Conservation (phyloP, 2,888 invertebrate genomes). For the Epistrophe grossulariae region DNA sequence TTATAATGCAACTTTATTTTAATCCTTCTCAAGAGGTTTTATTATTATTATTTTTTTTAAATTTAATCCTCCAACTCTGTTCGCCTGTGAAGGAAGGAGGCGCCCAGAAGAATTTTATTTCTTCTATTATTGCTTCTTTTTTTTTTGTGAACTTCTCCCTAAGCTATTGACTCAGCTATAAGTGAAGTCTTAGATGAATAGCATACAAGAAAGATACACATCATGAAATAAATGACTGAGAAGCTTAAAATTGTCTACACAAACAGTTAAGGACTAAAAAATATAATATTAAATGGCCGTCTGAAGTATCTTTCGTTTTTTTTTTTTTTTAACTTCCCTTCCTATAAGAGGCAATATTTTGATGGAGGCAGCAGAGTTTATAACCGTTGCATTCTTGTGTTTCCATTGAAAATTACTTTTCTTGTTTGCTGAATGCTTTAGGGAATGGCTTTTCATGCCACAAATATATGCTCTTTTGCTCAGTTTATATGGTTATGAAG, state of each 20-base stretch:
- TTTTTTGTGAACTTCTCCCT: slow-evolving; percentile 4
- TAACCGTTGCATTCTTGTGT: slow-evolving; percentile 45
- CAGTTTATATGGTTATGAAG: not conserved
- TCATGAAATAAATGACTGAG: slow-evolving; percentile 51
- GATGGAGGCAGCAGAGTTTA: slow-evolving; percentile 1
- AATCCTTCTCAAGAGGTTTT: slow-evolving; percentile 7
- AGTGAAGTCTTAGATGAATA: slow-evolving; percentile 34
- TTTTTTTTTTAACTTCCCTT: slow-evolving; percentile 16
- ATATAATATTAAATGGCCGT: slow-evolving; percentile 56
- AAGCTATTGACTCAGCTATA: slow-evolving; percentile 51
- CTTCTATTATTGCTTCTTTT: slow-evolving; percentile 1
- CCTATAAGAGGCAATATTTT: slow-evolving; percentile 19
- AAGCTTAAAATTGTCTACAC: slow-evolving; percentile 52
- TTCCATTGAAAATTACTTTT: slow-evolving; percentile 70
- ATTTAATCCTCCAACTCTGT: slow-evolving; percentile 20
- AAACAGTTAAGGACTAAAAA: slow-evolving; percentile 55
- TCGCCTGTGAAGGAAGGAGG: not conserved
- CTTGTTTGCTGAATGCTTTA: slow-evolving; percentile 65
- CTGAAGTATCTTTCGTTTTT: slow-evolving; percentile 42
- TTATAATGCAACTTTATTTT: slow-evolving; percentile 26
- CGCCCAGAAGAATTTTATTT: slow-evolving; percentile 10
- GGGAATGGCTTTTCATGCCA: slow-evolving; percentile 43
- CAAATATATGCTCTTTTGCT: slow-evolving; percentile 25
- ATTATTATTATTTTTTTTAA: slow-evolving; percentile 2
- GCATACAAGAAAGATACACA: slow-evolving; percentile 28